Evolutionary conservation across 2,113 vertebrate genomes (phyloP).

Genomic region (Eleginops maclovinus): DNA sequence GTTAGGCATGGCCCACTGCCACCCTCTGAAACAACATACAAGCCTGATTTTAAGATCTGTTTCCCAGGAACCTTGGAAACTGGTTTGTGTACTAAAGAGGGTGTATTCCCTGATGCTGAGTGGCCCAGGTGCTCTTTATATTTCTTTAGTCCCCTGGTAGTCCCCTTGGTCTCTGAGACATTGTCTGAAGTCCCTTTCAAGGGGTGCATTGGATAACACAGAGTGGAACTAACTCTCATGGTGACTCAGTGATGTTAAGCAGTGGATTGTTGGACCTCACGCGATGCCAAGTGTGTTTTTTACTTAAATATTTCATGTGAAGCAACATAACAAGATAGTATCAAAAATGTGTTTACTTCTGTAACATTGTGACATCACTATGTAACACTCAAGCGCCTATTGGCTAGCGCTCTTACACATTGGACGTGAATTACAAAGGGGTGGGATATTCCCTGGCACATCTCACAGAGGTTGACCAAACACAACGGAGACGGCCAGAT

Average conservation of each 20-base stretch:
- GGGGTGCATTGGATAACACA: background rate
- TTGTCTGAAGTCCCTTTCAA: constrained; percentile 17
- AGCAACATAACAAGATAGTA: no score
- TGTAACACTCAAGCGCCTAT: no score
- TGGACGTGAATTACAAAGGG: no score
- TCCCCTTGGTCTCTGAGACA: constrained; percentile 2
- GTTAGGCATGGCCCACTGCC: background rate
- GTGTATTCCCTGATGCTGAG: constrained; percentile 4
- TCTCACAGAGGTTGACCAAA: no score
- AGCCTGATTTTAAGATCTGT: background rate
- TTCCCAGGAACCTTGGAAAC: constrained; percentile 19
- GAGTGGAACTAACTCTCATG: background rate
- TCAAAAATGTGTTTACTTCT: no score
- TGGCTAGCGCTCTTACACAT: no score
- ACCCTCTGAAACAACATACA: constrained; percentile 1
- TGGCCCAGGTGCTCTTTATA: background rate
- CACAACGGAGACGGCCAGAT: no score
- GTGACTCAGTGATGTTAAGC: constrained; percentile 11
- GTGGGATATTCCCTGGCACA: no score
- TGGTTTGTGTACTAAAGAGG: background rate
- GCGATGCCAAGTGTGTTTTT: background rate
- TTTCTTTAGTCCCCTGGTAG: background rate
- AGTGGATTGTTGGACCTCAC: background rate
- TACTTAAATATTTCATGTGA: no score
- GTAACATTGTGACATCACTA: no score